Evolutionary conservation across 2,888 invertebrate species (phyloP).

Genomic region (Macaria liturata): DNA sequence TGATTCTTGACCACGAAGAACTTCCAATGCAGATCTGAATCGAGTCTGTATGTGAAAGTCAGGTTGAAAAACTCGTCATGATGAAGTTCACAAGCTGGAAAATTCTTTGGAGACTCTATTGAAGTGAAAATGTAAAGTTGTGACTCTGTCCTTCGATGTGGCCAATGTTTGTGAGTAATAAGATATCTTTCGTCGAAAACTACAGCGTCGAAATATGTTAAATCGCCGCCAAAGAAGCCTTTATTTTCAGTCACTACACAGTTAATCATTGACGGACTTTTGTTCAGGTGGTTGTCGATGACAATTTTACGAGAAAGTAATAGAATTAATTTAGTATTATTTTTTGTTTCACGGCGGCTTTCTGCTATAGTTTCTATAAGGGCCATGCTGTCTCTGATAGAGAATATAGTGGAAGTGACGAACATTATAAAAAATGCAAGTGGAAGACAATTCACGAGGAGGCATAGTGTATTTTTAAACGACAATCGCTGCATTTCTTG

Average conservation of each 20-base stretch:
- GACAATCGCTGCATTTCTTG: slow-evolving; percentile 33
- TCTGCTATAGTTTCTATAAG: slow-evolving; percentile 1
- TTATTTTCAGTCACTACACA: slow-evolving; percentile 49
- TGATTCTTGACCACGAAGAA: slow-evolving; percentile 53
- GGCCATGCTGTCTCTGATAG: slow-evolving; percentile 6
- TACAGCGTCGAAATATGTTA: slow-evolving; percentile 49
- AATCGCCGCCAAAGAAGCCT: slow-evolving; percentile 39
- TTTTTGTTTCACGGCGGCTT: not conserved
- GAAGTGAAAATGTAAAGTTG: slow-evolving; percentile 56
- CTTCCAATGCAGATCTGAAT: slow-evolving; percentile 59
- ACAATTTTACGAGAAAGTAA: slow-evolving; percentile 36
- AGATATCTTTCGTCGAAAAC: slow-evolving; percentile 41
- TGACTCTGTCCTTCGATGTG: slow-evolving; percentile 33
- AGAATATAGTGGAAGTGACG: no score
- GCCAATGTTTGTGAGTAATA: slow-evolving; percentile 12
- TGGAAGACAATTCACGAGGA: slow-evolving; percentile 17
- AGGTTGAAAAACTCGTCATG: slow-evolving; percentile 60
- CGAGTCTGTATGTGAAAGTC: slow-evolving; percentile 61
- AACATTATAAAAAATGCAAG: no score
- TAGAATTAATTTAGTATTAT: slow-evolving; percentile 43
- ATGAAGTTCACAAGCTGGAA: slow-evolving; percentile 53
- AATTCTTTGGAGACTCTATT: slow-evolving; percentile 46
- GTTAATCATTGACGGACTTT: slow-evolving; percentile 40
- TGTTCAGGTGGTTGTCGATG: slow-evolving; percentile 11
- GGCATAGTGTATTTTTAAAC: slow-evolving; percentile 31